A percentile compares a stretch with the other conserved stretches of the same genome.
These are phyloP conservation scores for Sialis fuliginosa DNA, from an alignment of 2,888 invertebrate species.

Conservation along the genomic window DNA sequence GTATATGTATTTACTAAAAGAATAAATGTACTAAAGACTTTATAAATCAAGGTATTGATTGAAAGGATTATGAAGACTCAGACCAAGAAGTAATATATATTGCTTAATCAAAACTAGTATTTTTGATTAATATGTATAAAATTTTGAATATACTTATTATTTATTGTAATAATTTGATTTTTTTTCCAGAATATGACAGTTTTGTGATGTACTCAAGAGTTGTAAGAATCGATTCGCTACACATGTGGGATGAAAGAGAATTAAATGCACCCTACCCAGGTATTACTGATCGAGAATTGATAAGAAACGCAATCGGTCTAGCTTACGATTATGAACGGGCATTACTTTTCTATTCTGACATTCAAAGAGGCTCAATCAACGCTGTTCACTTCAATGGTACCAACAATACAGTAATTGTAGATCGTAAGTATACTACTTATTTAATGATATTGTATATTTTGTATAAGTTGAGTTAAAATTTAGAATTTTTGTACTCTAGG, in stretches of 20 bases:
- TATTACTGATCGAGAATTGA: slow-evolving; percentile 49
- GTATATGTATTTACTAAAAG: too few relatives aligned
- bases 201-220: slow-evolving; percentile 75
- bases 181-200: slow-evolving; percentile 47
- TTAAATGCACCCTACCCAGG: slow-evolving; percentile 62
- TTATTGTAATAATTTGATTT: slow-evolving; percentile 2
- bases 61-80: too few relatives aligned
- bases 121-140: slow-evolving; percentile 5
- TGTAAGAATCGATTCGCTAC: slow-evolving; percentile 63
- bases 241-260: slow-evolving; percentile 49
- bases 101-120: not conserved
- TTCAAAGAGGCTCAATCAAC: slow-evolving; percentile 70
- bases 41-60: too few relatives aligned
- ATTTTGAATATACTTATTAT: not conserved
- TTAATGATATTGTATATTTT: too few relatives aligned
- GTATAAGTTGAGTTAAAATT: not conserved
- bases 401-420: slow-evolving; percentile 48
- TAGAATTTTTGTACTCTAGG: slow-evolving; percentile 25
- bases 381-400: slow-evolving; percentile 66
- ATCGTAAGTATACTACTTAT: slow-evolving; percentile 30
- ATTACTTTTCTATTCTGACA: slow-evolving; percentile 73
- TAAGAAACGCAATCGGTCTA: slow-evolving; percentile 76
- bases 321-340: slow-evolving; percentile 55
- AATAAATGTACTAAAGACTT: too few relatives aligned
- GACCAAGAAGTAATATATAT: not conserved